phyloP scores from a whole-genome alignment of 2,113 vertebrate species.

The Coreoperca whiteheadi region DNA sequence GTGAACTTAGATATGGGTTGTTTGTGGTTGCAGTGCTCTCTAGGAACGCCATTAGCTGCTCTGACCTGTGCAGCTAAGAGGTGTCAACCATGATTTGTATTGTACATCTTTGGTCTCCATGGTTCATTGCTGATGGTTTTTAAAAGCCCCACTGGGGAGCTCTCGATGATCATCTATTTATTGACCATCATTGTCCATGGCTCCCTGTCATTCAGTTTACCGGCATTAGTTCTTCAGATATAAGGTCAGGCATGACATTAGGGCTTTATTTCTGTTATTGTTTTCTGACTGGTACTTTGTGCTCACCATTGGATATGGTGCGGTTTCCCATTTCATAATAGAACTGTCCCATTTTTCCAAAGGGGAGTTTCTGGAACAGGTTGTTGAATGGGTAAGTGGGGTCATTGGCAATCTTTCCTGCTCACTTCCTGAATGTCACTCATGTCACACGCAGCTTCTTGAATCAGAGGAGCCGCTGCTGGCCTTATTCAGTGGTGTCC shows the following conservation, averaged over 20 bases:
- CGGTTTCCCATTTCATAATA: neutral
- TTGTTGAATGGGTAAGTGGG: conserved; percentile 9
- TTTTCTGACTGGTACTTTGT: neutral
- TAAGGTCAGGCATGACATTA: conserved; percentile 46
- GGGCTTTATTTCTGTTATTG: neutral
- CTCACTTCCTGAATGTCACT: conserved; percentile 18
- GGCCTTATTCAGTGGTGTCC: neutral
- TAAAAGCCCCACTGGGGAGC: conserved; percentile 69
- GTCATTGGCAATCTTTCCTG: conserved; percentile 1
- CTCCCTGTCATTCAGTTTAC: conserved; percentile 62
- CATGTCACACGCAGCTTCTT: conserved; percentile 5
- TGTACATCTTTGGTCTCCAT: conserved; percentile 62
- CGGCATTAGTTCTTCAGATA: conserved; percentile 43
- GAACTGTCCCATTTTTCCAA: conserved; percentile 7
- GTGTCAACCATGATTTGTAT: conserved; percentile 71
- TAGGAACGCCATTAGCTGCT: conserved; percentile 70
- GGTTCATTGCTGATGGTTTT: conserved; percentile 73
- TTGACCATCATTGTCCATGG: conserved; percentile 38
- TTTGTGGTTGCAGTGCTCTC: conserved; percentile 69
- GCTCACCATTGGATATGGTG: neutral
- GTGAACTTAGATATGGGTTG: conserved; percentile 55
- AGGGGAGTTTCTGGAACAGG: conserved; percentile 12
- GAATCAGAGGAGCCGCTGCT: conserved; percentile 3
- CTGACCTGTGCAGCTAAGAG: conserved; percentile 72
- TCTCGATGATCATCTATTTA: conserved; percentile 74